These are phyloP conservation scores for Podarcis cretensis DNA, from an alignment of 2,113 vertebrate species.

Conservation along the genomic window DNA sequence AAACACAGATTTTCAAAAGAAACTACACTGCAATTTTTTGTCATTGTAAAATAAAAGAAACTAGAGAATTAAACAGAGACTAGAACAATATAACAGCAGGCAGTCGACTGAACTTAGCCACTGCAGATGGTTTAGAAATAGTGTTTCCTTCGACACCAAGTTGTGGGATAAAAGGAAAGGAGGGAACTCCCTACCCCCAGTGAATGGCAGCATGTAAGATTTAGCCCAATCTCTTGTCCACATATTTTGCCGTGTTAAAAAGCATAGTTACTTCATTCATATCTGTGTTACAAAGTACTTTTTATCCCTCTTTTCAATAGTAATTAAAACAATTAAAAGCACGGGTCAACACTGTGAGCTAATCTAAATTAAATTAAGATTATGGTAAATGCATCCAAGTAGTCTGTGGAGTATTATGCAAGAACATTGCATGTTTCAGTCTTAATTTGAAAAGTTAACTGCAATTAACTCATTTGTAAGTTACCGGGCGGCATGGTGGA, in stretches of 20 bases:
- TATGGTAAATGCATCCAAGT: constrained; percentile 29
- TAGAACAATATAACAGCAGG: constrained; percentile 85
- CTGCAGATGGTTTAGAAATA: constrained; percentile 87
- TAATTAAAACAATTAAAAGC: constrained; percentile 71
- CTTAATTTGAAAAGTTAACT: constrained; percentile 39
- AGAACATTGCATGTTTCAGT: constrained; percentile 31
- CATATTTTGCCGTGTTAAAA: constrained; percentile 76
- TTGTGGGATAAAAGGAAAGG: constrained; percentile 81
- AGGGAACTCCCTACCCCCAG: constrained; percentile 76
- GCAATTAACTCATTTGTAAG: constrained; percentile 1
- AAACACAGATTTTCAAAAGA: constrained; percentile 84
- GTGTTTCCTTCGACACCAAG: constrained; percentile 81
- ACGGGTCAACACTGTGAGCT: constrained; percentile 48
- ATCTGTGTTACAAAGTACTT: constrained; percentile 68
- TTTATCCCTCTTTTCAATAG: constrained; percentile 67
- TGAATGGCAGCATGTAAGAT: constrained; percentile 81
- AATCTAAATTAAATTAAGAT: constrained; percentile 64
- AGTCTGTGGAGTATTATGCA: constrained; percentile 46
- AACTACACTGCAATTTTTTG: constrained; percentile 86
- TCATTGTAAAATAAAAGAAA: constrained; percentile 88
- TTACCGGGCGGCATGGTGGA: neutral
- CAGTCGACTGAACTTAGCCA: constrained; percentile 79
- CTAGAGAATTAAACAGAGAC: constrained; percentile 80
- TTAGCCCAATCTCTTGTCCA: constrained; percentile 77
- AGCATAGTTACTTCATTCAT: constrained; percentile 74